Conservation (phyloP, 2,888 invertebrate genomes). For the Acrobasis repandana region DNA sequence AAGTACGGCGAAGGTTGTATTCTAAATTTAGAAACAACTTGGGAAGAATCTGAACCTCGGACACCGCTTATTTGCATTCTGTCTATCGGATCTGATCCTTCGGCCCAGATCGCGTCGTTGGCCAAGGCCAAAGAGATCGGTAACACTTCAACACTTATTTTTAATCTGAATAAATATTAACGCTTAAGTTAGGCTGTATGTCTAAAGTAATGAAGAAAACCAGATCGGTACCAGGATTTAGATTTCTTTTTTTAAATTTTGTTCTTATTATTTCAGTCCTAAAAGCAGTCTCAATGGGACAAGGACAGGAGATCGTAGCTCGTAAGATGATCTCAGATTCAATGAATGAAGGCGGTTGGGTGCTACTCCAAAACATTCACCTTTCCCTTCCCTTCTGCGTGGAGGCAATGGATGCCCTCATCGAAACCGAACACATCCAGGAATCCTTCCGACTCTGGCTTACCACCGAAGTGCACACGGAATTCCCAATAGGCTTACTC, state of each 20-base stretch:
- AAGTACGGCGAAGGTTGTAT: constrained; percentile 96
- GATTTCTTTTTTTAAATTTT: background rate
- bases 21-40: constrained; percentile 94
- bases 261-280: constrained; percentile 76
- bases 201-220: too few species aligned
- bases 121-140: constrained; percentile 94
- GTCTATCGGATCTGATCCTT: constrained; percentile 98
- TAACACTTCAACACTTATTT: constrained; percentile 55
- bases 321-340: constrained; percentile 91
- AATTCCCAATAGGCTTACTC: constrained; percentile 94
- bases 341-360: constrained; percentile 94
- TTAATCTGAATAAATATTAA: too few species aligned
- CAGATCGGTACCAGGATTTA: background rate
- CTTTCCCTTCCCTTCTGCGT: constrained; percentile 96
- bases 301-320: constrained; percentile 95
- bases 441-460: constrained; percentile 95
- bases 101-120: constrained; percentile 93
- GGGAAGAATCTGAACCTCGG: constrained; percentile 93
- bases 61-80: constrained; percentile 96
- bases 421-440: constrained; percentile 92
- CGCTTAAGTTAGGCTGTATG: too few species aligned
- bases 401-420: constrained; percentile 94
- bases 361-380: constrained; percentile 97
- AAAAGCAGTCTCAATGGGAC: constrained; percentile 97
- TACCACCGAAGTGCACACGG: constrained; percentile 96